A percentile compares a stretch with the other conserved stretches of the same genome.
These are phyloP conservation scores for Plumapathes pennacea DNA, from an alignment of 92 coral and sea anemone species.

Conservation along the genomic window DNA sequence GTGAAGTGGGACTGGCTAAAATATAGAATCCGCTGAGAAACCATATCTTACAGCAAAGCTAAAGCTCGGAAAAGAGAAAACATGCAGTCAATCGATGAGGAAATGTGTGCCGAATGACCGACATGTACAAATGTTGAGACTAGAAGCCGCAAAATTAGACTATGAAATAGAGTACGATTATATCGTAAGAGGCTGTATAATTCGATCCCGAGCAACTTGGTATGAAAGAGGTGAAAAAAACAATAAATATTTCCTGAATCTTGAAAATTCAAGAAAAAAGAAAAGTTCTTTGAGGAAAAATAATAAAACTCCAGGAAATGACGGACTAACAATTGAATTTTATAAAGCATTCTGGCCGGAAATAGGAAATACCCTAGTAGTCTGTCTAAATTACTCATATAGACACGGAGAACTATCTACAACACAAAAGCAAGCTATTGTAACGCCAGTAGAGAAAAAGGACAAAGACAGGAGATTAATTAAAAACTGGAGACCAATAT, in stretches of 20 bases:
- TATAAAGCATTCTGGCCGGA: constrained; percentile 10
- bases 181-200: neutral
- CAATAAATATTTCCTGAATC: constrained; percentile 14
- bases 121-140: neutral
- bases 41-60: neutral
- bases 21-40: neutral
- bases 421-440: constrained; percentile 18
- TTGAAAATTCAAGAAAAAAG: constrained; percentile 2
- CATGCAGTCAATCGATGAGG: neutral
- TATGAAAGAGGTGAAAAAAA: constrained; percentile 36
- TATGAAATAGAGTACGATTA: constrained; percentile 6
- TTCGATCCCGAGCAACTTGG: constrained; percentile 19
- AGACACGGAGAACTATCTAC: constrained; percentile 13
- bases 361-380: constrained; percentile 1
- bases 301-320: constrained; percentile 9
- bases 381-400: constrained; percentile 9
- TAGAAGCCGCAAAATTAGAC: constrained; percentile 1
- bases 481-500: constrained; percentile 22
- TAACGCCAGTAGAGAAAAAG: constrained; percentile 2
- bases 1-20: neutral
- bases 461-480: constrained; percentile 20
- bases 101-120: neutral
- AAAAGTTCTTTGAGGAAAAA: constrained; percentile 17
- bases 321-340: constrained; percentile 22
- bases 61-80: constrained; percentile 2